Conservation (phyloP, 2,797 vertebrate genomes). For the Diglossa cyanea region DNA sequence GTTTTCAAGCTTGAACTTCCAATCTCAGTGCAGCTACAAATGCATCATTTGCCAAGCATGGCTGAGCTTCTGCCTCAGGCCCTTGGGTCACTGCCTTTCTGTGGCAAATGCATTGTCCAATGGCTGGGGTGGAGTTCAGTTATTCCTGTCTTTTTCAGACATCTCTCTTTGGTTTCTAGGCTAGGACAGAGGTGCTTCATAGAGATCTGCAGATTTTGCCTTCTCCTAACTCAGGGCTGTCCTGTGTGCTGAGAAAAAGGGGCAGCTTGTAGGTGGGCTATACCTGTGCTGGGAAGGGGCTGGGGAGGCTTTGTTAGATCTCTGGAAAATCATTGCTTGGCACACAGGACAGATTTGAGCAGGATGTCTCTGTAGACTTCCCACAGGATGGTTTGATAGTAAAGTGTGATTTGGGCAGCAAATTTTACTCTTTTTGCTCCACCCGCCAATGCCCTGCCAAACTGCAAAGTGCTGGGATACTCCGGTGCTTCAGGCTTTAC, state of each 20-base stretch:
- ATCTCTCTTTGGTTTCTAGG: not conserved
- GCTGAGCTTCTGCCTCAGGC: constrained; percentile 25
- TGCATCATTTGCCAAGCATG: constrained; percentile 1
- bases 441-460: not conserved
- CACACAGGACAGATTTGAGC: not conserved
- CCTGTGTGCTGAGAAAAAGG: not conserved
- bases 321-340: not conserved
- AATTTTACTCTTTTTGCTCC: not conserved
- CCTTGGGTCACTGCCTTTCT: not conserved
- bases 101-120: not conserved
- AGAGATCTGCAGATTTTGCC: not conserved
- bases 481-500: not conserved
- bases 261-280: fast-evolving
- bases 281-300: fast-evolving
- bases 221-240: not conserved
- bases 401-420: not conserved
- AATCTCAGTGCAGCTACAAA: not conserved
- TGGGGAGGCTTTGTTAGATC: not conserved
- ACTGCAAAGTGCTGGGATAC: not conserved
- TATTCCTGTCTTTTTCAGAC: not conserved
- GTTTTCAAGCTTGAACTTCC: not conserved
- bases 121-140: not conserved
- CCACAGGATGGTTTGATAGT: not conserved
- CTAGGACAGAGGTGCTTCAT: not conserved
- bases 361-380: not conserved